phyloP scores from a whole-genome alignment of 2,888 invertebrate species.

The Aradus depressus region DNA sequence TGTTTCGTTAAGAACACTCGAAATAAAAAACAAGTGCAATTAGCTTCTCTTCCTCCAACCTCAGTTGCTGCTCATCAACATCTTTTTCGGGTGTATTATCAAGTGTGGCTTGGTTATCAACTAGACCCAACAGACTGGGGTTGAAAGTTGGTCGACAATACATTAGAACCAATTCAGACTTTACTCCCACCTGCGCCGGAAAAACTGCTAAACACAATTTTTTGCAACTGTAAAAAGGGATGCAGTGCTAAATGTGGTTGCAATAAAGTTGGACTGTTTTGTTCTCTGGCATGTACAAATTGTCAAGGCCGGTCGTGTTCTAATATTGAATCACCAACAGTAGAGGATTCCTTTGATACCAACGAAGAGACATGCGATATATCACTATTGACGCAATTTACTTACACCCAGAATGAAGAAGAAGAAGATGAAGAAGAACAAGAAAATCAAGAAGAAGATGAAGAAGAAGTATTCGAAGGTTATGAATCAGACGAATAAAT shows the following conservation, averaged over 20 bases:
- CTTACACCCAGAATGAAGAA: neutral
- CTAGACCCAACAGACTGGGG: no score
- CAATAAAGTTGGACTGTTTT: slow-evolving; percentile 1
- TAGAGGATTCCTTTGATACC: neutral
- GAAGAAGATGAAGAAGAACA: neutral
- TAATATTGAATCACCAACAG: slow-evolving; percentile 2
- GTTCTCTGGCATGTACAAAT: neutral
- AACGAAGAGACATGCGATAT: neutral
- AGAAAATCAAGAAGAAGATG: neutral
- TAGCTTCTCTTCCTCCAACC: slow-evolving; percentile 1
- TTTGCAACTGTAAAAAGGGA: slow-evolving; percentile 3
- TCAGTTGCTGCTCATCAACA: slow-evolving; percentile 1
- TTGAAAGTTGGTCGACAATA: no score
- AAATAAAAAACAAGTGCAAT: neutral
- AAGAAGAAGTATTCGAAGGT: no score
- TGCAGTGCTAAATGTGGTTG: slow-evolving; percentile 4
- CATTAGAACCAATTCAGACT: no score
- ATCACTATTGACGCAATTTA: slow-evolving; percentile 1
- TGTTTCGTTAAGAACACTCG: slow-evolving; percentile 27
- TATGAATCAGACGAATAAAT: no score
- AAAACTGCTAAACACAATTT: no score
- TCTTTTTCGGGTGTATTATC: neutral
- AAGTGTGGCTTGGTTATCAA: neutral
- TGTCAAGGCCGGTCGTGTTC: slow-evolving; percentile 2
- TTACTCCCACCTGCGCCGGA: no score